These are phyloP conservation scores for Hypsopygia costalis DNA, from an alignment of 2,888 invertebrate genomes.

Conservation along the genomic window DNA sequence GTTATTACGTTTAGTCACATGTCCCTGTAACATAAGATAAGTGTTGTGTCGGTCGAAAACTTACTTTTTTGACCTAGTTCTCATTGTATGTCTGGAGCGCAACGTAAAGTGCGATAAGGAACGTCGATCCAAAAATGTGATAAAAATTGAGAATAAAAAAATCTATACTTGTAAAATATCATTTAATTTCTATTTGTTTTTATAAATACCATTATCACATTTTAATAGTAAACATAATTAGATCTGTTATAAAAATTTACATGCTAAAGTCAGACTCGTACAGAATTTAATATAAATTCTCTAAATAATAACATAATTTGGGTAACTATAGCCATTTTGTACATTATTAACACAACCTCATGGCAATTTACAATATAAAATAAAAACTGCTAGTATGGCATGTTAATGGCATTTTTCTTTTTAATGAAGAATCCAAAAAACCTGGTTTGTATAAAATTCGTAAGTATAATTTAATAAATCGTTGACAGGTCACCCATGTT, in stretches of 20 bases:
- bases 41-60: too few species aligned
- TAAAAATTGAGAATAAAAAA: too few species aligned
- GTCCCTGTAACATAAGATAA: too few species aligned
- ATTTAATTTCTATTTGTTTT: constrained; percentile 17
- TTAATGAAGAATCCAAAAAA: background rate
- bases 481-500: too few species aligned
- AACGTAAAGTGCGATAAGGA: too few species aligned
- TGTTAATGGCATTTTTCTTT: constrained; percentile 37
- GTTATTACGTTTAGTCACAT: too few species aligned
- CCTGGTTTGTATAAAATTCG: too few species aligned
- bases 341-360: constrained; percentile 72
- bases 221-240: constrained; percentile 54
- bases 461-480: too few species aligned
- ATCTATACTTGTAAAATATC: too few species aligned
- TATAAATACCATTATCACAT: constrained; percentile 75
- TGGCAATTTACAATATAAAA: constrained; percentile 49
- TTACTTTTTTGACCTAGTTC: too few species aligned
- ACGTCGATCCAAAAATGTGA: too few species aligned
- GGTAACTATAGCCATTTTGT: constrained; percentile 71
- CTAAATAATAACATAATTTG: constrained; percentile 59
- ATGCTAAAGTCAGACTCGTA: constrained; percentile 42
- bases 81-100: too few species aligned
- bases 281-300: constrained; percentile 75
- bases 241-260: constrained; percentile 58
- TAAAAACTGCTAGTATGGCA: constrained; percentile 50